Percentiles rank a stretch among this genome's conserved stretches.
These are phyloP conservation scores for Propithecus coquereli DNA, from an alignment of 2,113 vertebrate species.

Conservation along the genomic window DNA sequence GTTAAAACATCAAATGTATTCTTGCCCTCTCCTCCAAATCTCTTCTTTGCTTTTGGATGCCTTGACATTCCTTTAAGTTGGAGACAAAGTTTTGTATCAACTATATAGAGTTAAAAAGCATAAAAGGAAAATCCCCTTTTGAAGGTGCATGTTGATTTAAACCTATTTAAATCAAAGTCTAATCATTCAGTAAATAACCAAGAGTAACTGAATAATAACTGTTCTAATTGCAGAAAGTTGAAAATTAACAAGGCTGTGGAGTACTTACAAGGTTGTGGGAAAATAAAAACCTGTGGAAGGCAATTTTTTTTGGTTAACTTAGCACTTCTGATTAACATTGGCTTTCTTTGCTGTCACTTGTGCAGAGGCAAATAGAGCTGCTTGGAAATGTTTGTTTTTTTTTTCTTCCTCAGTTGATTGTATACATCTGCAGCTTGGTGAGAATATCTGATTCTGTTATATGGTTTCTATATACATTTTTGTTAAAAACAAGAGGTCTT, in stretches of 20 bases:
- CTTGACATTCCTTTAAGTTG: not conserved
- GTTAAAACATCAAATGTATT: constrained; percentile 1
- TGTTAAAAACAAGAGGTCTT: not conserved
- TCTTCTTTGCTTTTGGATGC: not conserved
- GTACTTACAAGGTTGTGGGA: not conserved
- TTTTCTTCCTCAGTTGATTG: not conserved
- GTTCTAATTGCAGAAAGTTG: not conserved
- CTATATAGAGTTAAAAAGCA: not conserved
- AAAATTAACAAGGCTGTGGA: not conserved
- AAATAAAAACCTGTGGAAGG: not conserved
- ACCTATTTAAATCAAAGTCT: not conserved
- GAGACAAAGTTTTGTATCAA: not conserved
- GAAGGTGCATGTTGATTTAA: not conserved
- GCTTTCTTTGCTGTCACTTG: not conserved
- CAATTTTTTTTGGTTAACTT: not conserved
- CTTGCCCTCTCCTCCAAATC: not conserved
- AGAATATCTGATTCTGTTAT: not conserved
- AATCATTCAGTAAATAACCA: not conserved
- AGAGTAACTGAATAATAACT: not conserved
- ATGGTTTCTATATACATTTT: not conserved
- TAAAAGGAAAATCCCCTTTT: not conserved
- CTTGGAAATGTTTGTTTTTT: not conserved
- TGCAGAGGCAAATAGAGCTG: not conserved
- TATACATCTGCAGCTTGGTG: not conserved
- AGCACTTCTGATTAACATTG: not conserved